Percentiles rank a stretch among this genome's conserved stretches.
These are phyloP conservation scores for Paratilapia polleni DNA, from an alignment of 2,113 vertebrate genomes.

Conservation along the genomic window DNA sequence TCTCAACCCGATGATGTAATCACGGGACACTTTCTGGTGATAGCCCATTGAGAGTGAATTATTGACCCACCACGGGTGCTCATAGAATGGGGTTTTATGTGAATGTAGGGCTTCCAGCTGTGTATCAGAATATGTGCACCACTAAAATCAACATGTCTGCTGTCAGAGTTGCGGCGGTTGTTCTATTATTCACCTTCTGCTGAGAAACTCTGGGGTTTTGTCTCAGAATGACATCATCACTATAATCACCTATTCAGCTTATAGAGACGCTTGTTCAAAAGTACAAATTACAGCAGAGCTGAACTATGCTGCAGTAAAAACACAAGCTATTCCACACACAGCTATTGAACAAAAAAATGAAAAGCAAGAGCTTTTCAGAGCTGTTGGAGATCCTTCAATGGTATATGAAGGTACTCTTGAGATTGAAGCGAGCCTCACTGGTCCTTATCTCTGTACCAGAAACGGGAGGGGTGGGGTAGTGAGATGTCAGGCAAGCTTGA, in stretches of 20 bases:
- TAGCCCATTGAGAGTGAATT: constrained; percentile 64
- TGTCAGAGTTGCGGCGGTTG: constrained; percentile 38
- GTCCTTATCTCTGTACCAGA: constrained; percentile 19
- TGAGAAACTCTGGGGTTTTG: constrained; percentile 46
- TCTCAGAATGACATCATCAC: constrained; percentile 48
- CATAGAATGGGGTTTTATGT: constrained; percentile 52
- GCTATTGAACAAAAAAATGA: not conserved
- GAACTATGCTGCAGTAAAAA: not conserved
- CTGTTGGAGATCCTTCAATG: constrained; percentile 9
- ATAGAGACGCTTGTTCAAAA: not conserved
- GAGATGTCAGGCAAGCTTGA: constrained; percentile 34
- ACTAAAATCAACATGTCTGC: constrained; percentile 55
- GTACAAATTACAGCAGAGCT: not conserved
- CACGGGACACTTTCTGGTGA: constrained; percentile 38
- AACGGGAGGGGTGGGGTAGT: constrained; percentile 20
- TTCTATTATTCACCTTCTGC: constrained; percentile 63
- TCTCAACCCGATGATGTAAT: constrained; percentile 57
- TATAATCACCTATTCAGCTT: constrained; percentile 19
- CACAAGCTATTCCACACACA: not conserved
- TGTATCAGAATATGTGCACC: constrained; percentile 46
- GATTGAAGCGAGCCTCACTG: constrained; percentile 13
- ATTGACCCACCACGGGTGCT: constrained; percentile 59
- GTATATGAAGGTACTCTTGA: constrained; percentile 57
- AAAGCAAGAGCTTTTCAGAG: constrained; percentile 15
- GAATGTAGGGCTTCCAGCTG: constrained; percentile 63